These are phyloP conservation scores for Tinamus major DNA, from an alignment of 2,797 vertebrate genomes.

Conservation along the genomic window DNA sequence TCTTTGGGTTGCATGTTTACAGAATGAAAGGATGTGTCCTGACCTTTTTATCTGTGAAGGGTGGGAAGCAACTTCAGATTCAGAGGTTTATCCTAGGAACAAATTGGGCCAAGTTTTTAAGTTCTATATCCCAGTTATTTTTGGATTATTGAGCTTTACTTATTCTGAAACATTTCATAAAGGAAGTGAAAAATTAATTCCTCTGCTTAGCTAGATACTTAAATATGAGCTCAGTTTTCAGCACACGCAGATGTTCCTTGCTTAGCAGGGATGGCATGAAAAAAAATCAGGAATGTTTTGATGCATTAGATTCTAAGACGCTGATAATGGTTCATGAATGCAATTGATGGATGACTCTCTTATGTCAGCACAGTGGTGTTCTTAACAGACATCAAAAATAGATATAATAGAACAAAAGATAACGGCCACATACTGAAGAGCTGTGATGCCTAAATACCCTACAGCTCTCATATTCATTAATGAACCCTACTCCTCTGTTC, in stretches of 20 bases:
- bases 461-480: background rate
- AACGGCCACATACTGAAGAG: background rate
- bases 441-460: background rate
- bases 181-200: slow-evolving; percentile 61
- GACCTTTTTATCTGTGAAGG: slow-evolving; percentile 57
- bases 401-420: background rate
- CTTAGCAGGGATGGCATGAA: slow-evolving; percentile 30
- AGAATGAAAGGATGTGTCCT: slow-evolving; percentile 46
- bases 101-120: slow-evolving; percentile 55
- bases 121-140: slow-evolving; percentile 14
- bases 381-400: background rate
- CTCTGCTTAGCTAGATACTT: background rate
- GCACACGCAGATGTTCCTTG: slow-evolving; percentile 39
- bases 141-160: slow-evolving; percentile 45
- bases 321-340: slow-evolving; percentile 4
- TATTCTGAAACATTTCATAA: slow-evolving; percentile 22
- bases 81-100: slow-evolving; percentile 47
- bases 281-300: slow-evolving; percentile 31
- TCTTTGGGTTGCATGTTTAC: background rate
- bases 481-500: background rate
- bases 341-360: background rate
- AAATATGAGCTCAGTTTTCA: slow-evolving; percentile 36
- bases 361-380: background rate
- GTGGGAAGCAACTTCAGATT: slow-evolving; percentile 25
- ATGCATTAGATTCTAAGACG: slow-evolving; percentile 36